Conservation (phyloP, 2,888 invertebrate genomes). For the Archips xylosteana region DNA sequence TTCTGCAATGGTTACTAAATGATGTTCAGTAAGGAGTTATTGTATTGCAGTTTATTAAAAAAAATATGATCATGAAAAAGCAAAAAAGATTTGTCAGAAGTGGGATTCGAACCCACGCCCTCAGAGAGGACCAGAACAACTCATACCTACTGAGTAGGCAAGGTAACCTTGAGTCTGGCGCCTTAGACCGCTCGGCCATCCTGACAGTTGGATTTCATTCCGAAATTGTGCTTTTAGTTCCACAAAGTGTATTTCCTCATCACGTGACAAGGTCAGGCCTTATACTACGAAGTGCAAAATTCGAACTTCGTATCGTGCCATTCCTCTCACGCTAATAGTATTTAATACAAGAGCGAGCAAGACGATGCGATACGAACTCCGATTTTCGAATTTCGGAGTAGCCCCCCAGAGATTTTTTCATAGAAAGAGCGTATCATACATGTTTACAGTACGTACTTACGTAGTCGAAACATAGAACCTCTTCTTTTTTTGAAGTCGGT, state of each 20-base stretch:
- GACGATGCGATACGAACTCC: too few species aligned
- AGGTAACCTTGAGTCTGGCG: conserved; percentile 87
- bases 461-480: too few species aligned
- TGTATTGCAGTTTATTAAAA: background rate
- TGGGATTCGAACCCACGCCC: conserved; percentile 94
- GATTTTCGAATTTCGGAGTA: too few species aligned
- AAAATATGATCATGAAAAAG: background rate
- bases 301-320: too few species aligned
- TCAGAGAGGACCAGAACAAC: conserved; percentile 90
- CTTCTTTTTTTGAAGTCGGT: too few species aligned
- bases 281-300: too few species aligned
- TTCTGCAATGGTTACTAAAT: too few species aligned
- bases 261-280: conserved; percentile 15
- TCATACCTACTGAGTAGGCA: conserved; percentile 89
- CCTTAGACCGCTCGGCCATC: conserved; percentile 97
- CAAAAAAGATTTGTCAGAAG: conserved; percentile 88
- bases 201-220: conserved; percentile 78
- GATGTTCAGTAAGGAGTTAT: too few species aligned
- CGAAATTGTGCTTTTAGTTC: conserved; percentile 56
- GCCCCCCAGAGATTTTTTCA: background rate
- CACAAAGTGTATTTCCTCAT: background rate
- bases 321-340: too few species aligned
- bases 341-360: too few species aligned
- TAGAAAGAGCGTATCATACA: too few species aligned
- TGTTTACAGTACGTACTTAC: too few species aligned